Evolutionary conservation across 2,797 vertebrate genomes (phyloP).

Genomic region (Mormyrus proboscirostris): DNA sequence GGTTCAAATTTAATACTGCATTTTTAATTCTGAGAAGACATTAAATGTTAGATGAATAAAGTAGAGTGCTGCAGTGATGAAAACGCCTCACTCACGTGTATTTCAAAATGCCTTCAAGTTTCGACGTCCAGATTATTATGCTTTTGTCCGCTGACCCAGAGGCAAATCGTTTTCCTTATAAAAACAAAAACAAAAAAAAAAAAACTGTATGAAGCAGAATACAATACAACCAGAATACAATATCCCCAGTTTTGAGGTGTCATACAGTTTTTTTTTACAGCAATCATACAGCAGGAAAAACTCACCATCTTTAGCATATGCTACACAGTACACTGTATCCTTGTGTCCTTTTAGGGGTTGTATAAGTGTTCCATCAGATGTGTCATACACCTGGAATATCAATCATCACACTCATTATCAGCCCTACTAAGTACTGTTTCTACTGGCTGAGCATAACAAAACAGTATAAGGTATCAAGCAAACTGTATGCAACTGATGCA

Average conservation of each 20-base stretch:
- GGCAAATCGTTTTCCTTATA: conserved; percentile 88
- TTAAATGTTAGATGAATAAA: background rate
- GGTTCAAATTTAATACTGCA: background rate
- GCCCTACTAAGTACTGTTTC: background rate
- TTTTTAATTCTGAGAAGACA: background rate
- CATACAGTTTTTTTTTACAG: background rate
- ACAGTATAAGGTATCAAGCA: background rate
- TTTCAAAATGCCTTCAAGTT: conserved; percentile 95
- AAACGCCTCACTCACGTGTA: conserved; percentile 78
- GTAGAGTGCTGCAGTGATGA: background rate
- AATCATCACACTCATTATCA: conserved; percentile 4
- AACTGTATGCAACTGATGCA: background rate
- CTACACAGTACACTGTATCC: conserved; percentile 93
- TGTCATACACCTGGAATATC: conserved; percentile 80
- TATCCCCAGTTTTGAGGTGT: background rate
- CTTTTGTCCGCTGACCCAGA: conserved; percentile 97
- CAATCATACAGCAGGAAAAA: conserved; percentile 14
- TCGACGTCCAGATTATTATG: conserved; percentile 97
- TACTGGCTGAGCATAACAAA: background rate
- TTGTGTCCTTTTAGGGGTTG: conserved; percentile 94
- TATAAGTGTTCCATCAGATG: conserved; percentile 84
- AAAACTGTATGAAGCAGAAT: conserved; percentile 6
- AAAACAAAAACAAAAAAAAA: conserved; percentile 14
- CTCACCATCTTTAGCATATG: conserved; percentile 94
- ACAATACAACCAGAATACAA: background rate